Evolutionary conservation across 1,140 invertebrate species (phyloP), one percentile per base, ranked within the genome.

Genomic region (Ceratina australensis): DNA sequence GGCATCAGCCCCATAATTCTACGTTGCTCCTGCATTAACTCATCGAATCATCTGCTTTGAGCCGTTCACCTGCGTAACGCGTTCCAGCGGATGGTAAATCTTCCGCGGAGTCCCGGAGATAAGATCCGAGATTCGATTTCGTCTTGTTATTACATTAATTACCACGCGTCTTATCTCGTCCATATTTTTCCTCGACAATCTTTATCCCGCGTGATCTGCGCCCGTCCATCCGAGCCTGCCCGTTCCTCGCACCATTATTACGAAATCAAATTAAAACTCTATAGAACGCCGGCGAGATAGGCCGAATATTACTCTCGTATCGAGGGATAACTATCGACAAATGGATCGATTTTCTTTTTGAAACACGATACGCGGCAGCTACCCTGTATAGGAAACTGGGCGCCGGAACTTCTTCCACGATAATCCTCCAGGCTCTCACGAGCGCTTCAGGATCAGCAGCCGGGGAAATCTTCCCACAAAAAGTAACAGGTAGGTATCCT

Each of bases 401-500:
- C 42, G 60, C 78, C 82, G 83, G 72, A 82, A 85, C 83, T 60
- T 80, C 73, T 80, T 72, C 77, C 56, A 77, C 52, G 2, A n/a
- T 26, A 57, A 77, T 83, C 63, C n/a, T 20, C 15, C 15, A 24
- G 83, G 78, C 77, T 88, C 88, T 89, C 88, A 86, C 82, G 84
- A 20, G 12, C 60, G 54, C 57, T 18, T 16, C 65, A 54, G 67
- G 72, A 83, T 81, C 75, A 72, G 74, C 68, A 47, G 22, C 82
- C 82, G 77, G 65, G 76, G 82, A 90, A 89, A 91, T 87, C 85
- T 90, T 90, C 88, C 85, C 89, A 90, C 88, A 88, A 84, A 86
- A 88, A 87, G 81, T 86, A 87, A 90, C 90, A 91, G 90, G 90
- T 91, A 91, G 89, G 67, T 90, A 89, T 91, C 89, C 88, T 76